Evolutionary conservation across 2,113 vertebrate genomes (phyloP).

Genomic region (Macrotus californicus): DNA sequence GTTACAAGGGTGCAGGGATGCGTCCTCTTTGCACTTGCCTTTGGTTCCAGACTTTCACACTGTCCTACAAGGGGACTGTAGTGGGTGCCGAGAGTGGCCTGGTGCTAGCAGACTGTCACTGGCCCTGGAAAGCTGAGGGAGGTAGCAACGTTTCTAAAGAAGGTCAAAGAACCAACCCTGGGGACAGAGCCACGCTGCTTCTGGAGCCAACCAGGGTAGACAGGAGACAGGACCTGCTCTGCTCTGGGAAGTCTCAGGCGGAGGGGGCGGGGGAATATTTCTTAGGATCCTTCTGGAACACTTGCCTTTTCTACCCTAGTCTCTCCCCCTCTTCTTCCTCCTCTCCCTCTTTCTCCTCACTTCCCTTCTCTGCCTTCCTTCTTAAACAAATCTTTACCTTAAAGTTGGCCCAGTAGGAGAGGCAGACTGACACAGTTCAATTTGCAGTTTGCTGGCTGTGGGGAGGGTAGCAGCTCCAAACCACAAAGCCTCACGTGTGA

Average conservation of each 20-base stretch:
- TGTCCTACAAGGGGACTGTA: not conserved
- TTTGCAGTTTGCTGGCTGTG: not conserved
- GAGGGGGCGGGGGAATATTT: not conserved
- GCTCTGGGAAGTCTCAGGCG: not conserved
- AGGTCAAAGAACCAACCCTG: not conserved
- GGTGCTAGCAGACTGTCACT: not conserved
- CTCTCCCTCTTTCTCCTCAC: too few relatives aligned
- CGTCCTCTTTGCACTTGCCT: not conserved
- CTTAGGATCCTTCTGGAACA: not conserved
- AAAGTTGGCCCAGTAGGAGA: not conserved
- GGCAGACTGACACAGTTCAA: accelerated
- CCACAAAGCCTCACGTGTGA: constrained; percentile 52
- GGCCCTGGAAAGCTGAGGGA: not conserved
- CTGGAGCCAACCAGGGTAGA: not conserved
- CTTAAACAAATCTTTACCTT: not conserved
- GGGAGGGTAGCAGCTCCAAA: constrained; percentile 53
- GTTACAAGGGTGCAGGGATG: not conserved
- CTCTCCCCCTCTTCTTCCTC: too few relatives aligned
- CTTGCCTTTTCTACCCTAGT: not conserved
- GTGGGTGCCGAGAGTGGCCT: not conserved
- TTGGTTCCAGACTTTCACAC: not conserved
- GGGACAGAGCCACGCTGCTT: not conserved
- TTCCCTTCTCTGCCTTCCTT: accelerated
- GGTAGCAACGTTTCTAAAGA: not conserved
- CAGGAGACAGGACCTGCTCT: not conserved